A percentile compares a stretch with the other conserved stretches of the same genome.
These are phyloP conservation scores for Lordiphosa clarofinis DNA, from an alignment of 1,140 invertebrate species.

Conservation along the genomic window DNA sequence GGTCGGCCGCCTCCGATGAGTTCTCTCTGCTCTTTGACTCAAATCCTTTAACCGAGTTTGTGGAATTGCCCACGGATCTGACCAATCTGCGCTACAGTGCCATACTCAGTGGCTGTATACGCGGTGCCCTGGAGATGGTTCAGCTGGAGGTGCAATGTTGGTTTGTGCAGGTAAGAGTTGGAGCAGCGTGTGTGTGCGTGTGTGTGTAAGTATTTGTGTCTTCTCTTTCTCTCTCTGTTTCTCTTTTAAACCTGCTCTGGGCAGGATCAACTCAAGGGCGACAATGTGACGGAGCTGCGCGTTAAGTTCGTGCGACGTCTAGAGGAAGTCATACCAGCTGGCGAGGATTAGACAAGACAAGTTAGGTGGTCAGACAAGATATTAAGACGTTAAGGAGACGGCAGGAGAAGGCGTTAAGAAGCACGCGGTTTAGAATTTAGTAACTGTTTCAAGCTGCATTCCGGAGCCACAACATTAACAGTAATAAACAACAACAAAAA, in stretches of 20 bases:
- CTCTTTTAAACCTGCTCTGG: slow-evolving; percentile 21
- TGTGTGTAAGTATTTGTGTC: slow-evolving; percentile 8
- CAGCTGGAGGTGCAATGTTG: slow-evolving; percentile 89
- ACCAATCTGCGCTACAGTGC: slow-evolving; percentile 95
- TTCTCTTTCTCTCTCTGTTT: slow-evolving; percentile 14
- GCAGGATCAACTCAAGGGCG: slow-evolving; percentile 97
- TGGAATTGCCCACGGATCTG: slow-evolving; percentile 96
- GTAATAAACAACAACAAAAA: slow-evolving; percentile 20
- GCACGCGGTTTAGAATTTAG: slow-evolving; percentile 39
- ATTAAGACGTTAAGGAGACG: slow-evolving; percentile 28
- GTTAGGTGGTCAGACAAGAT: slow-evolving; percentile 29
- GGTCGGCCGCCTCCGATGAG: slow-evolving; percentile 96
- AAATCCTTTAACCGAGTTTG: slow-evolving; percentile 99
- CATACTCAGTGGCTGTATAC: slow-evolving; percentile 94
- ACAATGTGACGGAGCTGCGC: slow-evolving; percentile 95
- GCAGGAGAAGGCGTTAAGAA: slow-evolving; percentile 25
- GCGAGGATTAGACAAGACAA: slow-evolving; percentile 90
- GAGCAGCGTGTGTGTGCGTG: slow-evolving; percentile 24
- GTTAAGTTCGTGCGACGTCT: slow-evolving; percentile 97
- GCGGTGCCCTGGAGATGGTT: slow-evolving; percentile 98
- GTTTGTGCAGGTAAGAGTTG: slow-evolving; percentile 84
- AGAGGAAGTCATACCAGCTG: slow-evolving; percentile 98
- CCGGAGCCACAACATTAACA: slow-evolving; percentile 39
- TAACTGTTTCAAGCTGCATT: slow-evolving; percentile 43
- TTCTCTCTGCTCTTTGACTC: slow-evolving; percentile 97